These are phyloP conservation scores for Palaemon carinicauda DNA, from an alignment of 1,140 invertebrate genomes.

Conservation along the genomic window DNA sequence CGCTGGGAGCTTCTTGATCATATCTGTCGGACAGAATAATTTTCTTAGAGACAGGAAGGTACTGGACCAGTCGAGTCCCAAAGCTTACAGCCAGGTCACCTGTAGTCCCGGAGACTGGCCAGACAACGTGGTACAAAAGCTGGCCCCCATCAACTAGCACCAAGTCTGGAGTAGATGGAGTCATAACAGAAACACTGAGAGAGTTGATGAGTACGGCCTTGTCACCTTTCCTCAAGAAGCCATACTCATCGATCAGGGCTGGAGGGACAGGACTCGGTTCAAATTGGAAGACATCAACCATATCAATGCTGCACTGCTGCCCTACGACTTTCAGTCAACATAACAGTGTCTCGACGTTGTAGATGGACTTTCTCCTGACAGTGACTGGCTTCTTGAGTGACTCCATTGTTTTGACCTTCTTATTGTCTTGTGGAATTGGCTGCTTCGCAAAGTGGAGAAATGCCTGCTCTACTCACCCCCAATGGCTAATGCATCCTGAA, in stretches of 20 bases:
- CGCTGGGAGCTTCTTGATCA: too few relatives aligned
- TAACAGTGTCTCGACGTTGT: neutral
- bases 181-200: neutral
- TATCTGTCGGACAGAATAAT: too few relatives aligned
- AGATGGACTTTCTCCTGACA: neutral
- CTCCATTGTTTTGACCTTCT: neutral
- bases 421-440: neutral
- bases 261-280: too few relatives aligned
- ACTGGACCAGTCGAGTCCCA: neutral
- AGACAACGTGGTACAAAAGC: neutral
- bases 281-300: too few relatives aligned
- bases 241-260: too few relatives aligned
- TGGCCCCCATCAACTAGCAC: neutral
- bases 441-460: too few relatives aligned
- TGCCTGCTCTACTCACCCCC: too few relatives aligned
- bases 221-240: neutral
- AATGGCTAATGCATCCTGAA: neutral
- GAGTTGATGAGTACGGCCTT: neutral
- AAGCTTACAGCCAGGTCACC: neutral
- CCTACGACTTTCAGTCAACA: neutral
- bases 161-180: neutral
- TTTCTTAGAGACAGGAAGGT: neutral
- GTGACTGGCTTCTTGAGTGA: neutral
- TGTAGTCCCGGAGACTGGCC: neutral
- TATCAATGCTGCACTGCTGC: constrained; percentile 4